Evolutionary conservation across 2,113 vertebrate species (phyloP).

Genomic region (Nerophis ophidion): DNA sequence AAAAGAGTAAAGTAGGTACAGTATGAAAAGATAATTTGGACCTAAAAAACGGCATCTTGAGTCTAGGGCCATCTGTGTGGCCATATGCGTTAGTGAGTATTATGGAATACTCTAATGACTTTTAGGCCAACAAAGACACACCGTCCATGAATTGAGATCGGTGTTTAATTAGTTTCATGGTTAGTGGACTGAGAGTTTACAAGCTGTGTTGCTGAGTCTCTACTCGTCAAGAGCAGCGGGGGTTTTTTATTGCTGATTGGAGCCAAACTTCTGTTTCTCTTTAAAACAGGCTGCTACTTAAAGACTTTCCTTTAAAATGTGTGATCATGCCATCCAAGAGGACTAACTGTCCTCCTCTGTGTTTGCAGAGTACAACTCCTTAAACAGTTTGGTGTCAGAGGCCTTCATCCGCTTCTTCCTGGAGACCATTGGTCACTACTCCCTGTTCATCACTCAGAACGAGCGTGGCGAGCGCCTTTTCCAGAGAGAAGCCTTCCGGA

Average conservation of each 20-base stretch:
- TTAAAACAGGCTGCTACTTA: neutral
- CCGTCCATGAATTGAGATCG: neutral
- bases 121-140: neutral
- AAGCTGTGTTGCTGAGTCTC: constrained; percentile 3
- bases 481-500: constrained; percentile 95
- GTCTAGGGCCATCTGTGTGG: neutral
- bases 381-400: constrained; percentile 95
- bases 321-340: neutral
- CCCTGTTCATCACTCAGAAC: constrained; percentile 90
- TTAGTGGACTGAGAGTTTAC: constrained; percentile 7
- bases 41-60: neutral
- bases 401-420: constrained; percentile 98
- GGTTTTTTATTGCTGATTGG: neutral
- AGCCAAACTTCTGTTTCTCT: constrained; percentile 19
- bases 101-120: neutral
- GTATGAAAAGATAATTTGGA: neutral
- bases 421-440: constrained; percentile 96
- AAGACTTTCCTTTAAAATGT: constrained; percentile 8
- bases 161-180: constrained; percentile 10
- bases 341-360: neutral
- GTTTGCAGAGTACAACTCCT: constrained; percentile 86
- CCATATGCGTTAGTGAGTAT: neutral
- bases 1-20: neutral
- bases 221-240: constrained; percentile 9
- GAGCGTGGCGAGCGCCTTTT: constrained; percentile 90